Base-by-base conservation (phyloP, 2,797 vertebrate genomes). In the Myiotriccus ornatus region DNA sequence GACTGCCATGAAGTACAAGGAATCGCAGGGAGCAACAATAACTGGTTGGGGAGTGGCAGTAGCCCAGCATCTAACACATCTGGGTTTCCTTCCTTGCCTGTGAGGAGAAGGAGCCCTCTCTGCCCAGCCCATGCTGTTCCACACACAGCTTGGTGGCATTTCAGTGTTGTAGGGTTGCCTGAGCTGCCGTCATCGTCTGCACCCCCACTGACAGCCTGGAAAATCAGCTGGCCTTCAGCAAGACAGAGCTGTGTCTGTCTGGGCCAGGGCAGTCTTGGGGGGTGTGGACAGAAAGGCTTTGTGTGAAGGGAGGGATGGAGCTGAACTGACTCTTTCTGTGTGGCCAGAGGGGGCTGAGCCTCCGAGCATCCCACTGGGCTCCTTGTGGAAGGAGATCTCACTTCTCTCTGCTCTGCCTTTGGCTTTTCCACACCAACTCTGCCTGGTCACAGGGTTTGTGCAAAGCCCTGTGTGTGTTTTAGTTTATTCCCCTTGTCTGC, bases 201-300 rank as follows among this genome's bases (percentile, higher is more conserved):
- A 0, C n/a, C 70, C 74, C 44, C 0, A 0, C 73, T 4, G 11
- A 37, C 60, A 68, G 70, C 55, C 44, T 55, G 44, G 63, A 39
- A 86, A 41, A 75, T 52, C 90, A 90, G 84, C 88, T 93, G 90
- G 52, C 70, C 64, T 90, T 60, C 32, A 1, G 1, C 1, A 5
- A 75, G 50, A 96, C 91, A 95, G n/a, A n/a, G 69, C 53, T 35
- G 65, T 4, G 5, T 93, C 87, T 95, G 84, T 96, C 50, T 71
- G 50, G 18, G 19, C 1, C 5, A 84, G 70, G 32, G 57, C 56
- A 60, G 39, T 27, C 47, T 25, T 25, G 22, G 7, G 12, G 4
- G 8, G 5, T 17, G 8, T 30, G 63, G n/a, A 94, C 75, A 95
- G 80, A 83, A 92, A 60, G 53, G 49, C 89, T 92, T 89, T 95